A percentile compares a stretch with the other conserved stretches of the same genome.
phyloP scores from a whole-genome alignment of 2,113 vertebrate genomes.

The Grantiella picta region DNA sequence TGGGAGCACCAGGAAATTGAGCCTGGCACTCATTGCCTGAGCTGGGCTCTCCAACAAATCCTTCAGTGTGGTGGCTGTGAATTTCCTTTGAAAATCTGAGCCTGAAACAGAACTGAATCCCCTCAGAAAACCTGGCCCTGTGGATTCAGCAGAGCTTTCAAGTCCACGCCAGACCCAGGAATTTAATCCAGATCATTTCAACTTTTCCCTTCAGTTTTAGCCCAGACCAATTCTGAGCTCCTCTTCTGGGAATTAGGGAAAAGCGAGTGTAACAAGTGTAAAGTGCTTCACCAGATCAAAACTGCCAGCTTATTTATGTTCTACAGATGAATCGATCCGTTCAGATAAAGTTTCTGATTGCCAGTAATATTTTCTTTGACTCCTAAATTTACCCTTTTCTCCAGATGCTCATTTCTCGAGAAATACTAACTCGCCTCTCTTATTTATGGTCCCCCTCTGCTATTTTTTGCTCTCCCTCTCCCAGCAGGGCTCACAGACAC shows the following conservation, averaged over 20 bases:
- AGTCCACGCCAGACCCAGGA: background rate
- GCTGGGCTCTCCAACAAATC: background rate
- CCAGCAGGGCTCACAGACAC: background rate
- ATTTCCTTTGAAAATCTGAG: background rate
- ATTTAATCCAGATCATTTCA: background rate
- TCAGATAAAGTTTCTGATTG: slow-evolving; percentile 12
- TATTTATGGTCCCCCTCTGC: background rate
- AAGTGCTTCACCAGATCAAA: background rate
- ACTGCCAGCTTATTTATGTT: background rate
- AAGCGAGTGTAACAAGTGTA: background rate
- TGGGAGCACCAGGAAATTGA: background rate
- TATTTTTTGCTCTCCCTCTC: background rate
- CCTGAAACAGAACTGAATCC: background rate
- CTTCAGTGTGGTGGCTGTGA: background rate
- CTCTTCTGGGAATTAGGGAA: background rate
- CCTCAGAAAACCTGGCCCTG: background rate
- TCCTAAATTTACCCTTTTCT: background rate
- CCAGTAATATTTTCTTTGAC: background rate
- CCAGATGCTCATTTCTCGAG: slow-evolving; percentile 5
- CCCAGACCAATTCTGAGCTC: background rate
- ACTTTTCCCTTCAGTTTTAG: background rate
- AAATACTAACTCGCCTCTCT: background rate
- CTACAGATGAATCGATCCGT: background rate
- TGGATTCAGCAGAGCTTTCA: background rate
- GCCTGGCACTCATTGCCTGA: background rate